Base-by-base conservation (phyloP, 2,888 invertebrate species). In the Euclidia mi region DNA sequence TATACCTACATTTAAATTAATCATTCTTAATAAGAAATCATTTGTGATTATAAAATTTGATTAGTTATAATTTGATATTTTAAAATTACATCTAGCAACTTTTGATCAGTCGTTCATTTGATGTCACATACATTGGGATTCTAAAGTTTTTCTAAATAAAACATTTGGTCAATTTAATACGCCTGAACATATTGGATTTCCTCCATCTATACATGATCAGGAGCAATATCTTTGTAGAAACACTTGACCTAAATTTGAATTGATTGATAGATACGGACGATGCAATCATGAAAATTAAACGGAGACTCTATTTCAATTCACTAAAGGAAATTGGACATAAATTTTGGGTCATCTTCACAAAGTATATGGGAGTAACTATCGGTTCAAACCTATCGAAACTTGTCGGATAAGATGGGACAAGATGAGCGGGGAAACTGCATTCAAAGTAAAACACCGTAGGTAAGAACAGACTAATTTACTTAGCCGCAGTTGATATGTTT, bases 271-370 rank as follows among this genome's bases (percentile, higher is more conserved):
- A 35, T 44, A 42, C 60, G 60, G 49, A 56, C 56, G 65, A 70
- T 77, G 71, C 73, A 73, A 79, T 80, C 77, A 78, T 61, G 71
- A 66, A 76, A 78, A 80, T 82, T 81, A 76, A 81, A 76, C 72
- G 67, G 72, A 68, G 73, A 69, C 55, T 76, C 75, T 72, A 77
- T 81, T 82, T 77, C 72, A 74, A 75, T 79, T 78, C 65, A 76
- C 82, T 80, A 69, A 44, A 65, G 80, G 79, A 82, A 85, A 89
- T 87, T 83, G 87, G 70, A 82, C 71, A 85, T 88, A 85, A 86
- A 88, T 87, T 83, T 79, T 76, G 78, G 84, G 82, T 78, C 79
- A 82, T 82, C 78, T 71, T 76, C 75, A 17, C 62, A 71, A 79
- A 81, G 74, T 77, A 71, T 72, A 72, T 66, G 64, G 65, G 66